Evolutionary conservation across 2,113 vertebrate species (phyloP), one percentile per base, ranked within the genome.

Genomic region (Scopus umbretta): DNA sequence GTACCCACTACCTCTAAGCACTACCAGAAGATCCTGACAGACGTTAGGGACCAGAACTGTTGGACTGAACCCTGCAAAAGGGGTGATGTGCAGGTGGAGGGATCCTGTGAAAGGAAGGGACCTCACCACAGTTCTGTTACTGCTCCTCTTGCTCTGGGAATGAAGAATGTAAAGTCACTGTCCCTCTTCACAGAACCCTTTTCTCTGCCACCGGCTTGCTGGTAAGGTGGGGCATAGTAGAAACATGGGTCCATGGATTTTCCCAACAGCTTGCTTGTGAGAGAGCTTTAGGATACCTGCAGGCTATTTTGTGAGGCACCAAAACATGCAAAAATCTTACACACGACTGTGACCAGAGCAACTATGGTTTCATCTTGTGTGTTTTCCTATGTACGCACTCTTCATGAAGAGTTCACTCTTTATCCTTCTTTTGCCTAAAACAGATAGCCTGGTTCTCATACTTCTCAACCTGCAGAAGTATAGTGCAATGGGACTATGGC

Each of bases 381-480:
- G 67, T 92, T 94, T 96, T 85, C 71, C 84, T 73, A 11, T 85
- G 70, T 91, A 29, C 45, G 1, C 94, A 67, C 78, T 76, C 86
- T 88, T 85, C 89, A 78, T 25, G 22, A 94, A 74, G 91, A 90
- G 74, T 91, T 92, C 94, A 94, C 79, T 80, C 80, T 89, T 87
- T 87, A 81, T 91, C 93, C 87, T 96, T 97, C 93, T 97, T 97
- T 86, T 90, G 85, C 95, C 88, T 97, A 65, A 88, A 97, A 92
- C 84, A 91, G 90, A 89, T 83, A 94, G 93, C 92, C 89, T 93
- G 81, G 38, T 88, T 96, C 91, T 95, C 63, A 53, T 88, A 88
- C 88, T 90, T 96, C 78, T 82, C 96, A 91, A 16, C 62, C 84
- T 76, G 74, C 90, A 95, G 78, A 96, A 91, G 73, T 87, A 42